Base-by-base conservation (phyloP, 2,113 vertebrate genomes). In the Ptychochromis oligacanthus region DNA sequence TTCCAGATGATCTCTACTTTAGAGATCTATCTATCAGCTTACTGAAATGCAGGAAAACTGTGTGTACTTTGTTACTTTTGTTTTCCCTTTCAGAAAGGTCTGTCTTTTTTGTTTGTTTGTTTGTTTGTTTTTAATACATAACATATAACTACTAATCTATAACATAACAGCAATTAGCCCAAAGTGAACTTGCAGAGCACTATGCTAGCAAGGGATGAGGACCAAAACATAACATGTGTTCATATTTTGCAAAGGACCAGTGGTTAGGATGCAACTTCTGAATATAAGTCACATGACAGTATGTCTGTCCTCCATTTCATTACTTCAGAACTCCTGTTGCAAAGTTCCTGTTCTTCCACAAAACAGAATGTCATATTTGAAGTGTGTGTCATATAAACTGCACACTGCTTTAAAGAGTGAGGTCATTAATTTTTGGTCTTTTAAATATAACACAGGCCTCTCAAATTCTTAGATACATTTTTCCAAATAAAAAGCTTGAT, bases 401-500 rank as follows among this genome's bases (percentile, higher is more conserved):
- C n/a, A 72, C 26, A 64, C 52, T 76, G 49, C 28, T 81, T 79
- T 36, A 54, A 28, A 58, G n/a, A 67, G 11, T 80, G 26, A 61
- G 22, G 20, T 54, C 12, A 58, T 52, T 77, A 61, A 75, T 76
- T 40, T 14, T 18, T 14, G 24, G 49, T 43, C 26, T 54, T 87
- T 82, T 2, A n/a, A 80, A 75, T 57, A 31, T 31, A 80, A 85
- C 9, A 15, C 18, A 17, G 22, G 15, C 60, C 38, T 61, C 64
- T 20, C 28, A n/a, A 79, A 61, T 65, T 55, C 65, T 58, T 15
- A 78, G 28, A 83, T 49, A 56, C 65, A 34, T 72, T 80, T 83
- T 84, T 81, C 31, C n/a, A 59, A 77, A 67, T 84, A 26, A 59
- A 65, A 88, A 87, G 40, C 61, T n/a, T 80, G 18, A 77, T 60